These are phyloP conservation scores for Lordiphosa andalusiaca DNA, from an alignment of 2,888 invertebrate genomes.

Conservation along the genomic window DNA sequence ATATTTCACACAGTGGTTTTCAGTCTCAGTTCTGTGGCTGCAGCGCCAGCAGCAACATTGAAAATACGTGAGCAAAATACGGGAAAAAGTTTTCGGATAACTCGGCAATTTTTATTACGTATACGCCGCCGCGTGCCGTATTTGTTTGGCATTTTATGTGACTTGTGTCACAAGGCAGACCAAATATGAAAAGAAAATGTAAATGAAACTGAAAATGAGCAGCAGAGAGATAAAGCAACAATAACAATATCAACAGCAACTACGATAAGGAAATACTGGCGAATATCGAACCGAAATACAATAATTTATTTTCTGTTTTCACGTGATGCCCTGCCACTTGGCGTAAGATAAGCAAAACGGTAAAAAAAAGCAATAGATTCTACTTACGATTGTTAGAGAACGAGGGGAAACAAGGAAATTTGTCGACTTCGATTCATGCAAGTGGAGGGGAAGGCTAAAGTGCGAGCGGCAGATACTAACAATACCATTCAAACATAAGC, in stretches of 20 bases:
- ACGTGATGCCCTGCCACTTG: conserved; percentile 51
- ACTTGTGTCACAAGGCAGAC: conserved; percentile 56
- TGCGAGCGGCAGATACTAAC: not conserved
- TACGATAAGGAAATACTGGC: conserved; percentile 16
- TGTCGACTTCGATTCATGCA: conserved; percentile 8
- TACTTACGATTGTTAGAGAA: conserved; percentile 5
- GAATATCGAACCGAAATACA: conserved; percentile 24
- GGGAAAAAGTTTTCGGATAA: conserved; percentile 21
- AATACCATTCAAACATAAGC: conserved; percentile 36
- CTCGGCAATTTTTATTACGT: conserved; percentile 55
- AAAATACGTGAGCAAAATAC: conserved; percentile 20
- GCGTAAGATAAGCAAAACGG: conserved; percentile 50
- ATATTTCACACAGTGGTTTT: conserved; percentile 55
- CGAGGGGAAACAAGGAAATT: conserved; percentile 2
- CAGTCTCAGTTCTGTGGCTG: conserved; percentile 61
- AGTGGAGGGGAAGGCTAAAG: not conserved
- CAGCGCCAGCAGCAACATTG: conserved; percentile 52
- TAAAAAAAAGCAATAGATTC: conserved; percentile 13
- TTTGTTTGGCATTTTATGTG: conserved; percentile 52
- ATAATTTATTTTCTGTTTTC: conserved; percentile 25
- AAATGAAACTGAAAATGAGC: conserved; percentile 56
- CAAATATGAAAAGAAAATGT: conserved; percentile 60
- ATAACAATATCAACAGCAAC: conserved; percentile 23
- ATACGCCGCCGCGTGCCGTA: conserved; percentile 49
- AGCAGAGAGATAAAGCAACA: conserved; percentile 46